A percentile compares a stretch with the other conserved stretches of the same genome.
phyloP scores from a whole-genome alignment of 2,888 invertebrate species.

The Dasypogon diadema region DNA sequence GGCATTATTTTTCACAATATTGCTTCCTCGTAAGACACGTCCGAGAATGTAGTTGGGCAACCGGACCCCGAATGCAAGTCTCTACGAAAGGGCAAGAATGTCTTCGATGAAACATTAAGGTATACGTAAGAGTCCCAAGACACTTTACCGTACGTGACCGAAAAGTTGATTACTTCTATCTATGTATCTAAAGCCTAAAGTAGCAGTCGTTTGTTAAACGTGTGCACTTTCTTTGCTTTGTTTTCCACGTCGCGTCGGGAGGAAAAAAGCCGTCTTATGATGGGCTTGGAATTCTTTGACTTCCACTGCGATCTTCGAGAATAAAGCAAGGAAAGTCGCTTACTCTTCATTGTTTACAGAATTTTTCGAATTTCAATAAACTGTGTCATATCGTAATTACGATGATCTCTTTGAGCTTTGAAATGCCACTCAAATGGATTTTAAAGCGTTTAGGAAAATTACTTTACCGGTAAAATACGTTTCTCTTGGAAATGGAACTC shows the following conservation, averaged over 20 bases:
- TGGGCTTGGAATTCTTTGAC: neutral
- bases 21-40: conserved; percentile 1
- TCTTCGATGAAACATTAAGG: neutral
- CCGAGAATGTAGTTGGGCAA: neutral
- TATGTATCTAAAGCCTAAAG: neutral
- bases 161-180: neutral
- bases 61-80: neutral
- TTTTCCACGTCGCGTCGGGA: neutral
- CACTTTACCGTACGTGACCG: neutral
- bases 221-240: conserved; percentile 27
- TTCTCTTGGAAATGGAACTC: neutral
- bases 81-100: conserved; percentile 1
- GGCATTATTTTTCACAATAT: neutral
- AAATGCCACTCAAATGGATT: neutral
- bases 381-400: conserved; percentile 20
- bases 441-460: neutral
- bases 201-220: conserved; percentile 12
- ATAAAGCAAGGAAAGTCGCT: conserved; percentile 1
- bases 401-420: neutral
- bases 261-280: conserved; percentile 10
- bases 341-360: conserved; percentile 23
- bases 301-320: neutral
- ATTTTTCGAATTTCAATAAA: conserved; percentile 10
- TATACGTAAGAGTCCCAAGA: neutral
- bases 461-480: neutral